Conservation (phyloP, 2,113 vertebrate genomes). For the Gymnarchus niloticus region DNA sequence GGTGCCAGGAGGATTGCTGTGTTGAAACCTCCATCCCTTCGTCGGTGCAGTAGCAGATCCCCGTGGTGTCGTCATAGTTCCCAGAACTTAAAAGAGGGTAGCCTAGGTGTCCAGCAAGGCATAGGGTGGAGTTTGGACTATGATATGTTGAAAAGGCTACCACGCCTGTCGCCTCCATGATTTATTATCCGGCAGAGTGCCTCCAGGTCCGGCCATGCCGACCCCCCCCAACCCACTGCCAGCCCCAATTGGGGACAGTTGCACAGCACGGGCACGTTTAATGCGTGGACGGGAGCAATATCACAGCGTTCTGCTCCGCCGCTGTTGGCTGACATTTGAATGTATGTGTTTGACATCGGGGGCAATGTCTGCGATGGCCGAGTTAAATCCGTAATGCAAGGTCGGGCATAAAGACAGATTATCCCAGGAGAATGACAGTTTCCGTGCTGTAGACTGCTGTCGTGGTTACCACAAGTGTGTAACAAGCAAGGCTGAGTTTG, state of each 20-base stretch:
- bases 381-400: constrained; percentile 44
- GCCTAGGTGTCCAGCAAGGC: constrained; percentile 7
- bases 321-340: constrained; percentile 53
- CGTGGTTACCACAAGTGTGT: background rate
- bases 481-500: background rate
- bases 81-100: background rate
- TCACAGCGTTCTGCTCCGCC: constrained; percentile 47
- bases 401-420: constrained; percentile 59
- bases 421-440: constrained; percentile 41
- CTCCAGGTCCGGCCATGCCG: constrained; percentile 37
- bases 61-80: background rate
- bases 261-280: constrained; percentile 40
- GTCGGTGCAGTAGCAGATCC: too few species aligned
- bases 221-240: background rate
- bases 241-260: constrained; percentile 39
- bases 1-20: background rate
- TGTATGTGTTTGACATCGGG: constrained; percentile 47
- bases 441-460: constrained; percentile 29
- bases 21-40: background rate
- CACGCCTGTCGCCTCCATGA: constrained; percentile 54
- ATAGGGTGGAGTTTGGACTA: background rate
- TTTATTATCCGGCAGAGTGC: constrained; percentile 52
- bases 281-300: constrained; percentile 51
- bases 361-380: constrained; percentile 36
- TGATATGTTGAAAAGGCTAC: constrained; percentile 40